Conservation (phyloP, 2,888 invertebrate species). For the Drosophila maculinotata region DNA sequence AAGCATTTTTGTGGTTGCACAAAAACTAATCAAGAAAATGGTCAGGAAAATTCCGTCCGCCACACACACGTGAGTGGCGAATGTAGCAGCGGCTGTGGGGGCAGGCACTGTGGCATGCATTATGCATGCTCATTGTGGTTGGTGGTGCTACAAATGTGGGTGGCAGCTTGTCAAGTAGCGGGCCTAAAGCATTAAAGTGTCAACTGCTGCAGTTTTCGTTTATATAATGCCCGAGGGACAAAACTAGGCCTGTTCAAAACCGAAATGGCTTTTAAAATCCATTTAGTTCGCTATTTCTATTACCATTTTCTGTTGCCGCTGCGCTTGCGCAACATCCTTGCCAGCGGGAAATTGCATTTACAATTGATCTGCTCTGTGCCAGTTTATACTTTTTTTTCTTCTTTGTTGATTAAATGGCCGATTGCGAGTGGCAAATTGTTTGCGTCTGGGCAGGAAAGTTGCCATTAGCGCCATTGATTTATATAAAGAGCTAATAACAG, state of each 20-base stretch:
- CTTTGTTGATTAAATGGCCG: constrained; percentile 37
- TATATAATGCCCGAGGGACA: constrained; percentile 40
- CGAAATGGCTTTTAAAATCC: constrained; percentile 23
- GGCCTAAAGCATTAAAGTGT: constrained; percentile 22
- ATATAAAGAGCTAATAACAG: constrained; percentile 71
- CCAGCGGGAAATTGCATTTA: constrained; percentile 68
- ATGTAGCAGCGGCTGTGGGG: constrained; percentile 40
- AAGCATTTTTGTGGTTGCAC: constrained; percentile 35
- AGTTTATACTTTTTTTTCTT: constrained; percentile 29
- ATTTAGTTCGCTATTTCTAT: constrained; percentile 27
- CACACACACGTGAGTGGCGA: constrained; percentile 48
- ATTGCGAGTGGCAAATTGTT: constrained; percentile 48
- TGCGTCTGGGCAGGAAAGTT: constrained; percentile 56
- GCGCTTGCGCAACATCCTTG: constrained; percentile 71
- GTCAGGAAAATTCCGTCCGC: constrained; percentile 33
- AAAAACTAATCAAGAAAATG: constrained; percentile 59
- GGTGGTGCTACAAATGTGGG: constrained; percentile 31
- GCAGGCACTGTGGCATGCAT: constrained; percentile 34
- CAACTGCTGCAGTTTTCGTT: constrained; percentile 27
- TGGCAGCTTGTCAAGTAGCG: constrained; percentile 35
- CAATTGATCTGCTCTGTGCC: constrained; percentile 56
- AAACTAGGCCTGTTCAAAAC: constrained; percentile 8
- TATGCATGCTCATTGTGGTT: constrained; percentile 22
- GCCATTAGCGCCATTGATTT: constrained; percentile 70
- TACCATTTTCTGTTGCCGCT: constrained; percentile 14